phyloP scores from a whole-genome alignment of 2,888 invertebrate genomes.

The Eumacrocentrus americanus region DNA sequence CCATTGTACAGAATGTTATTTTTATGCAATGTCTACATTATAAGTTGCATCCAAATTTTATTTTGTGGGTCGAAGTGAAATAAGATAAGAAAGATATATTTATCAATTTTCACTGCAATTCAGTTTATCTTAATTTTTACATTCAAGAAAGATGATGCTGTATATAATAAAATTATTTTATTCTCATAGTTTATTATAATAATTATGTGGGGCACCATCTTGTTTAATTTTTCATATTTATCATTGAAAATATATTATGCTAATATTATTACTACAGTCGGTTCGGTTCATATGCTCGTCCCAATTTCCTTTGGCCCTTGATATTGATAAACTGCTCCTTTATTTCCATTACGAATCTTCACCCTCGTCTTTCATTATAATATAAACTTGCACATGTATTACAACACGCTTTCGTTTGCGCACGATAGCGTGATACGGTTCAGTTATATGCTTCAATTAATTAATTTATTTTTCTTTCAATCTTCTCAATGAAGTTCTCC shows the following conservation, averaged over 20 bases:
- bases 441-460: background rate
- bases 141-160: too few relatives aligned
- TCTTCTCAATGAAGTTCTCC: background rate
- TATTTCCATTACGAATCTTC: background rate
- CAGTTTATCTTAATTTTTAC: too few relatives aligned
- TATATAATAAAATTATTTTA: too few relatives aligned
- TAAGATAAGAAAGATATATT: too few relatives aligned
- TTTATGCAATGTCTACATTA: background rate
- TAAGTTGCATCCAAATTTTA: background rate
- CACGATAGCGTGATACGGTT: constrained; percentile 11
- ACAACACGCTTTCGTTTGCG: constrained; percentile 13
- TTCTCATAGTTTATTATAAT: too few relatives aligned
- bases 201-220: too few relatives aligned
- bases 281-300: too few relatives aligned
- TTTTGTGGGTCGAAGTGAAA: too few relatives aligned
- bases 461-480: background rate
- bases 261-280: too few relatives aligned
- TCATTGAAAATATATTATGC: too few relatives aligned
- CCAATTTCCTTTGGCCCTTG: background rate
- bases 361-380: background rate
- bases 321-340: background rate
- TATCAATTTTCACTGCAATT: too few relatives aligned
- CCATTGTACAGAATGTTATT: background rate
- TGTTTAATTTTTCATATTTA: too few relatives aligned
- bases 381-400: constrained; percentile 7